Percentiles rank a stretch among this genome's conserved stretches.
Conservation (phyloP, 2,113 vertebrate species). For the Alethe diademata region DNA sequence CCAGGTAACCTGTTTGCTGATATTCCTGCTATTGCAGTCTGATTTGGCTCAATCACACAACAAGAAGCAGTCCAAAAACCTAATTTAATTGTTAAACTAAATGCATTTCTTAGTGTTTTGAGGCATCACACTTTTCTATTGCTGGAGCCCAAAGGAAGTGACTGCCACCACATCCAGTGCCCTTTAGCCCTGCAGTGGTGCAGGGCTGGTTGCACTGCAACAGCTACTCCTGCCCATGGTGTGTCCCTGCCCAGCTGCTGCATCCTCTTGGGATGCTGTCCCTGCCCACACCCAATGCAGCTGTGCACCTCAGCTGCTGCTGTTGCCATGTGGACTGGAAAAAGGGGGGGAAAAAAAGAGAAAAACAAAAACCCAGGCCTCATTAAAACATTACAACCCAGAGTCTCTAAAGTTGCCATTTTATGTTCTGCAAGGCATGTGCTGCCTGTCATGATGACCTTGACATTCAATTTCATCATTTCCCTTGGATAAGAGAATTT, state of each 20-base stretch:
- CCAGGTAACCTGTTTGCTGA: neutral
- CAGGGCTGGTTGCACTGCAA: conserved; percentile 39
- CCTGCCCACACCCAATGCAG: fast-evolving
- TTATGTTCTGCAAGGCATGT: neutral
- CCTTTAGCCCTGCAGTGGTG: neutral
- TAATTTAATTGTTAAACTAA: conserved; percentile 57
- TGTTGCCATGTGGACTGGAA: neutral
- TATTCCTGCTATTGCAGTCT: neutral
- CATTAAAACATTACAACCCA: neutral
- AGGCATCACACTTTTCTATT: neutral
- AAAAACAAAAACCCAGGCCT: neutral
- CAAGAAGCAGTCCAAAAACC: conserved; percentile 7
- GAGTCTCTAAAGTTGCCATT: neutral
- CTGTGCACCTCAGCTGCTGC: neutral
- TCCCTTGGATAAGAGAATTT: conserved; percentile 44
- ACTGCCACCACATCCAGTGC: neutral
- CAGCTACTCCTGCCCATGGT: neutral
- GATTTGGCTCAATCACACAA: neutral
- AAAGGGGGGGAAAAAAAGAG: neutral
- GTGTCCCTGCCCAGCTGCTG: fast-evolving
- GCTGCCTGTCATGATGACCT: conserved; percentile 5
- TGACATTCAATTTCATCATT: conserved; percentile 43
- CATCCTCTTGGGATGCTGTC: neutral
- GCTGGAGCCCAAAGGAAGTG: conserved; percentile 26
- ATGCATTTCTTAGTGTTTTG: conserved; percentile 34